Evolutionary conservation across 2,113 vertebrate genomes (phyloP).

Genomic region (Pollimyrus isidori): DNA sequence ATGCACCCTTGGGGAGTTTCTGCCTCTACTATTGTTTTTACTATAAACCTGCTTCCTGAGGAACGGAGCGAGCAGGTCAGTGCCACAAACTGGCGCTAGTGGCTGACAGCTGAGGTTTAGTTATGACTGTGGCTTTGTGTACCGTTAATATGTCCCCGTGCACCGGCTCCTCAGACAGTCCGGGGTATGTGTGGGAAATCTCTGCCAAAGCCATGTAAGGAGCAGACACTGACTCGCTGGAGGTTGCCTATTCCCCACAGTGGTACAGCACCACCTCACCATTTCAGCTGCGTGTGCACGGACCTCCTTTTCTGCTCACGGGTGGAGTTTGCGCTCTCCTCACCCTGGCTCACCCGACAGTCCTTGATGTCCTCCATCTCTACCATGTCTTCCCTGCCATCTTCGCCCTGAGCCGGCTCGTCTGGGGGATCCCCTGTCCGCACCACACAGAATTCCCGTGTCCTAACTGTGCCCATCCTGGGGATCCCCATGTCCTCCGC

Average conservation of each 20-base stretch:
- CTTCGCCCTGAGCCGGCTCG: conserved; percentile 8
- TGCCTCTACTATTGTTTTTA: not conserved
- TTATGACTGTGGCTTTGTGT: not conserved
- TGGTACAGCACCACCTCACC: conserved; percentile 1
- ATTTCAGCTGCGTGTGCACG: conserved; percentile 21
- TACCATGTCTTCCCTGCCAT: conserved; percentile 45
- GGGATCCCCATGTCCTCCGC: conserved; percentile 24
- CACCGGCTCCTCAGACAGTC: not conserved
- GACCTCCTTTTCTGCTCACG: conserved; percentile 26
- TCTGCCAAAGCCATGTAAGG: not conserved
- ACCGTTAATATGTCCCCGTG: not conserved
- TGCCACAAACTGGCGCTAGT: not conserved
- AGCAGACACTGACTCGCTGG: not conserved
- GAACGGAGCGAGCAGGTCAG: not conserved
- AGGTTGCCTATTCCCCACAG: not conserved
- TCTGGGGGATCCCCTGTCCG: conserved; percentile 35
- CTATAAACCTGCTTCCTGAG: not conserved
- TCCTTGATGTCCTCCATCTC: conserved; percentile 50
- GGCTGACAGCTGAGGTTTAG: not conserved
- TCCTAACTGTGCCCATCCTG: conserved; percentile 41
- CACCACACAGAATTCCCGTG: conserved; percentile 43
- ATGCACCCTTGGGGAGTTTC: not conserved
- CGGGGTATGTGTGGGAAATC: not conserved
- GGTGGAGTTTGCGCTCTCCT: conserved; percentile 2
- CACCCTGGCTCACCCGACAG: conserved; percentile 40